A percentile compares a stretch with the other conserved stretches of the same genome.
Conservation (phyloP, 2,888 invertebrate species). For the Zootermopsis nevadensis region DNA sequence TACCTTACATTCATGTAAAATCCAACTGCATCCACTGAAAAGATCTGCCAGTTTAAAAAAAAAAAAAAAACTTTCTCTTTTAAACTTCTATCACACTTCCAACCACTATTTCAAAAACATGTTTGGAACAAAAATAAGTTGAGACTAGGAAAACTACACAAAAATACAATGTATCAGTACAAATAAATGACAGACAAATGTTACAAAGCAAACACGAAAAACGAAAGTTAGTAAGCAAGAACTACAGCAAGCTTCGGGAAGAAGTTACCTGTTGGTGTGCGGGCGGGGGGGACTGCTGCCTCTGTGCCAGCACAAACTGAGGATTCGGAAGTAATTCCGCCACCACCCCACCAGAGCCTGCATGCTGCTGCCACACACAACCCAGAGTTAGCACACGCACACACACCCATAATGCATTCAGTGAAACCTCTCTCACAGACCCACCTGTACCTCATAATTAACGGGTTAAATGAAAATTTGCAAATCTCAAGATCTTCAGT, state of each 20-base stretch:
- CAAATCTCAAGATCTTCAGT: too few species aligned
- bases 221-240: slow-evolving; percentile 16
- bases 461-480: too few species aligned
- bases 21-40: too few species aligned
- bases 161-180: not conserved
- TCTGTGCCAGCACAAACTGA: slow-evolving; percentile 57
- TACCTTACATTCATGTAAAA: too few species aligned
- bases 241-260: not conserved
- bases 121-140: not conserved
- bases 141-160: not conserved
- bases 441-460: not conserved
- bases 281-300: slow-evolving; percentile 85
- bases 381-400: slow-evolving; percentile 46
- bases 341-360: slow-evolving; percentile 54
- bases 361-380: slow-evolving; percentile 52
- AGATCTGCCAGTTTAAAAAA: too few species aligned
- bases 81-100: too few species aligned
- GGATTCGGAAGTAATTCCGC: slow-evolving; percentile 57
- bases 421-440: slow-evolving; percentile 4
- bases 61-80: too few species aligned
- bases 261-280: slow-evolving; percentile 73
- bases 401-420: slow-evolving; percentile 17
- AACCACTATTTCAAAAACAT: too few species aligned
- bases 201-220: slow-evolving; percentile 53
- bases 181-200: slow-evolving; percentile 26